Base-by-base conservation (phyloP, 2,888 invertebrate genomes). In the Petrophora chlorosata region DNA sequence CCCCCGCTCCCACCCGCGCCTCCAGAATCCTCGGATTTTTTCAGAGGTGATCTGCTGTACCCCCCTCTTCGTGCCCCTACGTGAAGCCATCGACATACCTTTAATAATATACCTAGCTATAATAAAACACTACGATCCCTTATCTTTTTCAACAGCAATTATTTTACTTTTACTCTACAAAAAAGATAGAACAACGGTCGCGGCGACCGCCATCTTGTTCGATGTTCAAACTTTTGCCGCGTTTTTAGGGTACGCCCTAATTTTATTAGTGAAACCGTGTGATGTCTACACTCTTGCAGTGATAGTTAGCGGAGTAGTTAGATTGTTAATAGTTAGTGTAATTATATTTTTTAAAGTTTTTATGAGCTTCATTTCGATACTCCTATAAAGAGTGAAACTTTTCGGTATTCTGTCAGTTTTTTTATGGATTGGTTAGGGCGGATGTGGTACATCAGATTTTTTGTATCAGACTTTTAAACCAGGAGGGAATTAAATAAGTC, bases 21-120 rank as follows among this genome's bases (percentile, higher is more conserved):
- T 76, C 87, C 3, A 66, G 89, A 15, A 70, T 90, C 56, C 84
- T 90, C 15, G 90, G 90, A 79, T 88, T 90, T 85, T 90, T 90
- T 85, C 89, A 90, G 67, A 86, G 89, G 82, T 90, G 88, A 89
- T 88, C 86, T 82, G 80, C 74, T 81, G 79, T 67, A 67, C 71
- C 71, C 65, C 57, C 60, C 71, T 72, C 73, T 68, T 73, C 19
- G 32, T 15, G 67, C 73, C 72, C 62, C 68, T 70, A 62, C 70
- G 67, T 65, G 67, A 61, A 63, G 66, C 70, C 61, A 67, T 76
- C 54, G 75, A 76, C 65, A 67, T 79, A 70, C 70, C 78, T 63
- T 73, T 73, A 42, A 53, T 70, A 38, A 49, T 76, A 51, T 83
- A 79, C 67, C 70, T 82, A 56, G 67, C 76, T 52, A 66, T 75